Base-by-base conservation (phyloP, 2,797 vertebrate species). In the Champsocephalus gunnari region DNA sequence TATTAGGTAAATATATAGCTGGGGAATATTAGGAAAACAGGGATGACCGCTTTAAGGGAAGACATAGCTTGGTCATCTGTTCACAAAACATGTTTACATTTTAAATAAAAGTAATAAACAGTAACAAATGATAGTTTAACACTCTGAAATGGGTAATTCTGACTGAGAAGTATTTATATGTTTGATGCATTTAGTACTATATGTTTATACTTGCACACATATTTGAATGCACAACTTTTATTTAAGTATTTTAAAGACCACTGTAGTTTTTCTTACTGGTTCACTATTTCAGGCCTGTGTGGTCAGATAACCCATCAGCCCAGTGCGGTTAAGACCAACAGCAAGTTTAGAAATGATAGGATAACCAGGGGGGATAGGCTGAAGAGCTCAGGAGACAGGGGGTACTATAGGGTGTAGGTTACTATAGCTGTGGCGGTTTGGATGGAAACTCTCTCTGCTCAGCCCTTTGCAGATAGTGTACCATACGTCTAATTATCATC, bases 401-500 rank as follows among this genome's bases (percentile, higher is more conserved):
- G 21, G 67, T 48, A 34, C 50, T 44, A 7, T 43, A 44, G 16
- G 73, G 50, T 62, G 16, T 13, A 45, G 44, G 41, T 56, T 47
- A 16, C 44, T 54, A 12, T 65, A 62, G 48, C n/a, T 53, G 41
- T 57, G 51, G 34, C 67, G 71, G 75, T 38, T 64, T 12, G 62
- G 62, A 49, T 68, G 59, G 47, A 57, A 60, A 49, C 57, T 66
- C 54, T 55, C 57, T 8, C 56, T 76, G 70, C 79, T 77, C 67
- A 67, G 78, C 72, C 44, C 47, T 16, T 14, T 77, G 73, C 72
- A 82, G 69, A 75, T 75, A 21, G 21, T 21, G 21, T 21, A 88
- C 69, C 59, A 38, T 28, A 55, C 28, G 59, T 63, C 59, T 89
- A 88, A 89, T 86, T 85, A 90, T 88, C 78, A 68, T 51, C 48